These are phyloP conservation scores for Chrysomallon squamiferum DNA, from an alignment of 1,140 invertebrate genomes.

Conservation along the genomic window DNA sequence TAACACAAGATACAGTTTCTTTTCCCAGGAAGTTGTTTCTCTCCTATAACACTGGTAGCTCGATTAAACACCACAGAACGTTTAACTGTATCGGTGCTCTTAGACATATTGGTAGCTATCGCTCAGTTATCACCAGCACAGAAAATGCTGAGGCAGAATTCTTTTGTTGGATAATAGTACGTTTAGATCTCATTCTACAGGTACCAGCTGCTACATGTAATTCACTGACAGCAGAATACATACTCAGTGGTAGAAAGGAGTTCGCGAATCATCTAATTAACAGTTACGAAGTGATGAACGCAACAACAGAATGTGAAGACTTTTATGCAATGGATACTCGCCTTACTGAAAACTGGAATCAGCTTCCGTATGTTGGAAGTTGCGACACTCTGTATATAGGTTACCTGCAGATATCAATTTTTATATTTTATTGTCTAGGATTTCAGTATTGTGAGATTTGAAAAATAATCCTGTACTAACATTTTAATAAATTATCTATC, in stretches of 20 bases:
- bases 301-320: too few relatives aligned
- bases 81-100: background rate
- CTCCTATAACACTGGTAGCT: background rate
- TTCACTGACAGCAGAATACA: background rate
- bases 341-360: too few relatives aligned
- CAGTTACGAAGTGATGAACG: background rate
- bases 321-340: too few relatives aligned
- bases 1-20: background rate
- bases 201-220: background rate
- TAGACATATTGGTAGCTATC: background rate
- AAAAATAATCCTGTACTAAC: too few relatives aligned
- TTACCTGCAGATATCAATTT: too few relatives aligned
- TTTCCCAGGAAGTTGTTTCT: background rate
- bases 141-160: background rate
- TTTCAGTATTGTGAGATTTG: too few relatives aligned
- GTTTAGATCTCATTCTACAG: background rate
- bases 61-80: background rate
- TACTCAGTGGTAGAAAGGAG: background rate
- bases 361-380: too few relatives aligned
- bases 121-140: background rate
- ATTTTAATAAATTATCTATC: too few relatives aligned
- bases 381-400: too few relatives aligned
- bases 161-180: background rate
- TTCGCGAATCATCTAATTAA: background rate
- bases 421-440: too few relatives aligned